These are phyloP conservation scores for Tragelaphus buxtoni DNA, from an alignment of 2,113 vertebrate genomes.

Conservation along the genomic window DNA sequence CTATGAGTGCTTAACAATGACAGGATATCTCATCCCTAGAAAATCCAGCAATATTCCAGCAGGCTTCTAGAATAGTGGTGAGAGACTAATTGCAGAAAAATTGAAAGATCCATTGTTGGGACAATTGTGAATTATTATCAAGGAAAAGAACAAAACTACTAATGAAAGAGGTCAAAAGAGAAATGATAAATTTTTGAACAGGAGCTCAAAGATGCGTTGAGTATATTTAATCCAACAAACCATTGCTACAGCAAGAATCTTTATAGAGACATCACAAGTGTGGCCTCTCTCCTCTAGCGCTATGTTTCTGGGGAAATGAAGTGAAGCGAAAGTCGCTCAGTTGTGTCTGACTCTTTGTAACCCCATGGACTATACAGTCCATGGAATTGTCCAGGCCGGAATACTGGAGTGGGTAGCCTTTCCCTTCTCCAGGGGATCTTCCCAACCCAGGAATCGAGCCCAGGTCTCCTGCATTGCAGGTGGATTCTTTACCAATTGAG, in stretches of 20 bases:
- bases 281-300: background rate
- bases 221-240: background rate
- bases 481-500: background rate
- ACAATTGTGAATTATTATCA: background rate
- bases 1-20: background rate
- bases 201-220: rapidly evolving
- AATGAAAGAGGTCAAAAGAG: background rate
- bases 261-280: background rate
- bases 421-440: background rate
- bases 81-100: background rate
- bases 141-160: background rate
- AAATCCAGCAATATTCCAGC: background rate
- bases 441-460: background rate
- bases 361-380: background rate
- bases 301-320: background rate
- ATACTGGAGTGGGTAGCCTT: background rate
- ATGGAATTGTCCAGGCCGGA: background rate
- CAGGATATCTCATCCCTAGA: background rate
- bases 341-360: background rate
- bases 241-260: background rate
- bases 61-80: background rate
- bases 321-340: background rate
- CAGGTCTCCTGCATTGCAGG: background rate
- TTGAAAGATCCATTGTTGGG: background rate
- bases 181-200: background rate